phyloP scores from a whole-genome alignment of 1,140 invertebrate species.

The Panulirus ornatus region DNA sequence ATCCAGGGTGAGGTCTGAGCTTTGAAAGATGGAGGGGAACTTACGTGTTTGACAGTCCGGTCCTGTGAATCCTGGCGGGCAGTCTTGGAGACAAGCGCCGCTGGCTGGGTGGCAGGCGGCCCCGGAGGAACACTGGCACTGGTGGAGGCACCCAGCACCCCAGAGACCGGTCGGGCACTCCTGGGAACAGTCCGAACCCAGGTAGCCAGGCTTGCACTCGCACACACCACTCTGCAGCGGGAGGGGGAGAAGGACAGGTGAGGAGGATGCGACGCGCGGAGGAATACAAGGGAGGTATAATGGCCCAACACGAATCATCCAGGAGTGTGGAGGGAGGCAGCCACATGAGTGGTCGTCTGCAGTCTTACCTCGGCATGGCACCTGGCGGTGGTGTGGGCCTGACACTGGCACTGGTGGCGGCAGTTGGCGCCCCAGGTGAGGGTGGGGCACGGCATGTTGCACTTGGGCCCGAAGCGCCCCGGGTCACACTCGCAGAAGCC shows the following conservation, averaged over 20 bases:
- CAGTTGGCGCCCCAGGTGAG: constrained; percentile 88
- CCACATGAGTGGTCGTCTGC: too few species aligned
- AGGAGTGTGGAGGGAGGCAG: too few species aligned
- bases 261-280: too few species aligned
- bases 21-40: not conserved
- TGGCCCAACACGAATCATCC: too few species aligned
- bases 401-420: constrained; percentile 90
- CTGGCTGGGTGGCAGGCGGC: constrained; percentile 88
- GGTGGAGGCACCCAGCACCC: constrained; percentile 88
- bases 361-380: constrained; percentile 77
- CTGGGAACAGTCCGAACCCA: constrained; percentile 85
- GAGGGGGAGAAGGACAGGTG: too few species aligned
- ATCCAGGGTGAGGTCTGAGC: too few species aligned
- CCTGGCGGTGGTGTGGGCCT: constrained; percentile 92
- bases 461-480: constrained; percentile 80
- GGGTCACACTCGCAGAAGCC: constrained; percentile 62
- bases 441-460: constrained; percentile 87
- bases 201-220: constrained; percentile 88
- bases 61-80: constrained; percentile 81
- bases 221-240: constrained; percentile 88
- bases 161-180: constrained; percentile 85
- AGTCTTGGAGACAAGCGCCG: constrained; percentile 85
- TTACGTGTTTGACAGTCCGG: constrained; percentile 77
- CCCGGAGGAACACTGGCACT: constrained; percentile 89
- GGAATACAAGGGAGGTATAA: too few species aligned